Conservation (phyloP, 2,888 invertebrate genomes). For the Orchesellides sinensis region DNA sequence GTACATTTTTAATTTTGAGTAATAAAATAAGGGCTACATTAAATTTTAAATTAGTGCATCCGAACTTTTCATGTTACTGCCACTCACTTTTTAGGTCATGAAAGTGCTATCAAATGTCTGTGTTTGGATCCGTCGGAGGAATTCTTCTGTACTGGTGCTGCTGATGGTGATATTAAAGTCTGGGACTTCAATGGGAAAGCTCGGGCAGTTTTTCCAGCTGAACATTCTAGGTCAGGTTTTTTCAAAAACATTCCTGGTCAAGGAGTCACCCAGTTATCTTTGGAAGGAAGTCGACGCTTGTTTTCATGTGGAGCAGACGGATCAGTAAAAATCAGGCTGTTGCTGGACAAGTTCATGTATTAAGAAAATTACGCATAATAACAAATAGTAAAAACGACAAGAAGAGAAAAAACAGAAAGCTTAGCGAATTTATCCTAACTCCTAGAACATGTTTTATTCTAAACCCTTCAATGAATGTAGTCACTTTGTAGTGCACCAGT, state of each 20-base stretch:
- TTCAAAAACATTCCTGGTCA: conserved; percentile 96
- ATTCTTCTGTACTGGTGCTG: conserved; percentile 96
- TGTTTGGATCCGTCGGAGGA: conserved; percentile 97
- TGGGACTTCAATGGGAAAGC: conserved; percentile 87
- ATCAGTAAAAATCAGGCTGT: conserved; percentile 96
- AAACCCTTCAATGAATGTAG: conserved; percentile 27
- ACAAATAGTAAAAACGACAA: not conserved
- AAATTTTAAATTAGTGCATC: not conserved
- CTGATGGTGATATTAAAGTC: conserved; percentile 95
- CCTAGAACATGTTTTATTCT: not conserved
- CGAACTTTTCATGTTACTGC: not conserved
- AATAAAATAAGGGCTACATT: too few relatives aligned
- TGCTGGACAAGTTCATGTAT: conserved; percentile 83
- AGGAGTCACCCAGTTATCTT: conserved; percentile 96
- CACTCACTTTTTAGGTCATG: conserved; percentile 84
- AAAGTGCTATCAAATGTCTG: conserved; percentile 95
- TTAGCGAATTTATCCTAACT: conserved; percentile 2
- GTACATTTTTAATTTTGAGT: too few relatives aligned
- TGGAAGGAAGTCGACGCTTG: conserved; percentile 91
- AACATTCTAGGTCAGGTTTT: conserved; percentile 97
- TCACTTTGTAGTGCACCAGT: conserved; percentile 46
- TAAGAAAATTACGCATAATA: conserved; percentile 6
- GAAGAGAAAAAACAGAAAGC: not conserved
- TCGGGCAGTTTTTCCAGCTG: conserved; percentile 84
- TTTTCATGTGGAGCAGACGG: conserved; percentile 99